These are phyloP conservation scores for Hephaestus fuliginosus DNA, from an alignment of 2,797 vertebrate species.

Conservation along the genomic window DNA sequence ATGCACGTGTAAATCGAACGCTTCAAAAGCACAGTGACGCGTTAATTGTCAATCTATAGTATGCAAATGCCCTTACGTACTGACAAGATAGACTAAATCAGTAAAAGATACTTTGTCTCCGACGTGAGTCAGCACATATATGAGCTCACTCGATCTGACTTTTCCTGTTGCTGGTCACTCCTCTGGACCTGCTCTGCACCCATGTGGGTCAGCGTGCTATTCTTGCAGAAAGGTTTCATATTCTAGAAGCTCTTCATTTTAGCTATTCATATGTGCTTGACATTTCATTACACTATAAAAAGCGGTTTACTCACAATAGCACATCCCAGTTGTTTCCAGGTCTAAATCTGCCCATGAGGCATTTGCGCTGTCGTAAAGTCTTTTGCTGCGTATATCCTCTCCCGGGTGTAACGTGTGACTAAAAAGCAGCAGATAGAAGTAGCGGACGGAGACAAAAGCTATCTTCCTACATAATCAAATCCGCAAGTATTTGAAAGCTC, in stretches of 20 bases:
- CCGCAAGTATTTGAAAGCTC: slow-evolving; percentile 41
- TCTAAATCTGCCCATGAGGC: slow-evolving; percentile 64
- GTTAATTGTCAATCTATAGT: neutral
- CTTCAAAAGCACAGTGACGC: neutral
- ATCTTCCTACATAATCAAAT: slow-evolving; percentile 40
- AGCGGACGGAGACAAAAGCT: slow-evolving; percentile 11
- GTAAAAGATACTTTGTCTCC: slow-evolving; percentile 14
- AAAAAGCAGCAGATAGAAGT: slow-evolving; percentile 20
- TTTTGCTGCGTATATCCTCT: slow-evolving; percentile 31
- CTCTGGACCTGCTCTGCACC: slow-evolving; percentile 62
- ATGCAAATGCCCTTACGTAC: neutral
- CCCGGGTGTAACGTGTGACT: slow-evolving; percentile 28
- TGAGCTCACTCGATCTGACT: slow-evolving; percentile 39
- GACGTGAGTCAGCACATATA: slow-evolving; percentile 23
- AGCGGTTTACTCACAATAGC: slow-evolving; percentile 75
- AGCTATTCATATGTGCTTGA: slow-evolving; percentile 64
- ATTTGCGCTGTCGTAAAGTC: slow-evolving; percentile 34
- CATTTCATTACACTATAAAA: slow-evolving; percentile 74
- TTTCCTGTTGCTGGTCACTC: slow-evolving; percentile 42
- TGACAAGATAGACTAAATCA: slow-evolving; percentile 21
- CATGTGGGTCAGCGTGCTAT: slow-evolving; percentile 75
- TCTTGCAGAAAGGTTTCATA: slow-evolving; percentile 79
- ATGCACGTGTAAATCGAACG: neutral
- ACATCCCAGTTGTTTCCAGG: slow-evolving; percentile 68
- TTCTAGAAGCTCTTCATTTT: slow-evolving; percentile 77